Conservation (phyloP, 1,140 invertebrate species). For the Zaprionus nigranus region DNA sequence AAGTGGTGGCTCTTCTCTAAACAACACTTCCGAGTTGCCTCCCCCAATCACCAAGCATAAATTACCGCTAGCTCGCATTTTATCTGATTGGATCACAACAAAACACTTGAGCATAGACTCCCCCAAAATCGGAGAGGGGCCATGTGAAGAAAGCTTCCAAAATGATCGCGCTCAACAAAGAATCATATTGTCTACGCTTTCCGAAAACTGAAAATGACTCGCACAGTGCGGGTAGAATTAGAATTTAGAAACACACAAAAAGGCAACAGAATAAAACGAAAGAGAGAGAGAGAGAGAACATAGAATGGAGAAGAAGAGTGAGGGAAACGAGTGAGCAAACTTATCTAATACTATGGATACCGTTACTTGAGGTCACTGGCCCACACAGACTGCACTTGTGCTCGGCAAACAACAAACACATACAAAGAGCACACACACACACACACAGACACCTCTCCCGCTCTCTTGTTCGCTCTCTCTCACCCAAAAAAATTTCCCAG, state of each 20-base stretch:
- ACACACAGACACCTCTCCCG: conserved; percentile 3
- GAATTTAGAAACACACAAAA: conserved; percentile 16
- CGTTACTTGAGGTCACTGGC: conserved; percentile 77
- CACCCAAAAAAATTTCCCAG: conserved; percentile 11
- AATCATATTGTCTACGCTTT: conserved; percentile 20
- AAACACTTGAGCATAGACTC: conserved; percentile 32
- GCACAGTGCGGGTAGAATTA: conserved; percentile 34
- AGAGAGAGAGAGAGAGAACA: background rate
- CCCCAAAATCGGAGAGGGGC: conserved; percentile 9
- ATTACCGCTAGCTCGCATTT: conserved; percentile 22
- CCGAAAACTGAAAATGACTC: conserved; percentile 25
- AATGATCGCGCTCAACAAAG: conserved; percentile 21
- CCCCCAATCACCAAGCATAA: background rate
- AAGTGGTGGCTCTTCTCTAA: background rate
- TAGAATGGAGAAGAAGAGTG: conserved; percentile 6
- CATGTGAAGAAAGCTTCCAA: conserved; percentile 26
- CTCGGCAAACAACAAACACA: conserved; percentile 24
- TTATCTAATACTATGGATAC: conserved; percentile 80
- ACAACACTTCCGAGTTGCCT: background rate
- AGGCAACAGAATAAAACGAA: conserved; percentile 23
- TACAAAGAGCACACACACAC: conserved; percentile 7
- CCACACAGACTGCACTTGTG: conserved; percentile 65
- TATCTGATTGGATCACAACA: conserved; percentile 2
- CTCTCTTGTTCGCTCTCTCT: background rate
- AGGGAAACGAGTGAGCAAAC: conserved; percentile 30